Conservation (phyloP, 2,797 vertebrate species). For the Phalloptychus januarius region DNA sequence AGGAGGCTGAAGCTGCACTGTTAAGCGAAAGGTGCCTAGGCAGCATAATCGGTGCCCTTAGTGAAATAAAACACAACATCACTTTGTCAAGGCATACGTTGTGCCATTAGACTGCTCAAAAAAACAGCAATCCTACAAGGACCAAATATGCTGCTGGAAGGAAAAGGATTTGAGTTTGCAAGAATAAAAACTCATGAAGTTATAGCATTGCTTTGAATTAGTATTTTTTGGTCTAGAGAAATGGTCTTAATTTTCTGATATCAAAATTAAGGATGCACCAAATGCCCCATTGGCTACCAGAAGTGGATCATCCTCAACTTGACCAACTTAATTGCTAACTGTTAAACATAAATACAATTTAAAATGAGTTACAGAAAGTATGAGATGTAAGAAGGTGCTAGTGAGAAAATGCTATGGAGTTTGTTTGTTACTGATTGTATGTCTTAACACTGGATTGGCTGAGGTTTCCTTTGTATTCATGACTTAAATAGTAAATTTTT, state of each 20-base stretch:
- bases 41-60: slow-evolving; percentile 76
- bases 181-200: slow-evolving; percentile 33
- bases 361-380: neutral
- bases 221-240: slow-evolving; percentile 12
- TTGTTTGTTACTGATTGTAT: neutral
- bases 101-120: slow-evolving; percentile 65
- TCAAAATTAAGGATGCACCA: neutral
- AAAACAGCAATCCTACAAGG: slow-evolving; percentile 43
- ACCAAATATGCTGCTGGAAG: slow-evolving; percentile 38
- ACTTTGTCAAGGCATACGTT: slow-evolving; percentile 70
- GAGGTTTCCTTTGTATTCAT: neutral
- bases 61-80: slow-evolving; percentile 78
- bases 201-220: slow-evolving; percentile 24
- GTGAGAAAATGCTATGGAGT: neutral
- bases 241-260: neutral
- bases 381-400: neutral
- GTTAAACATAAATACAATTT: neutral
- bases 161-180: slow-evolving; percentile 16
- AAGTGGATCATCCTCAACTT: neutral
- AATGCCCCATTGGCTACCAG: neutral
- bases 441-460: neutral
- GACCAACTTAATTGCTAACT: neutral
- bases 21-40: slow-evolving; percentile 76
- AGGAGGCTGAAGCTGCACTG: slow-evolving; percentile 64
- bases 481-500: neutral